These are phyloP conservation scores for Ahaetulla prasina DNA, from an alignment of 2,113 vertebrate genomes.

Conservation along the genomic window DNA sequence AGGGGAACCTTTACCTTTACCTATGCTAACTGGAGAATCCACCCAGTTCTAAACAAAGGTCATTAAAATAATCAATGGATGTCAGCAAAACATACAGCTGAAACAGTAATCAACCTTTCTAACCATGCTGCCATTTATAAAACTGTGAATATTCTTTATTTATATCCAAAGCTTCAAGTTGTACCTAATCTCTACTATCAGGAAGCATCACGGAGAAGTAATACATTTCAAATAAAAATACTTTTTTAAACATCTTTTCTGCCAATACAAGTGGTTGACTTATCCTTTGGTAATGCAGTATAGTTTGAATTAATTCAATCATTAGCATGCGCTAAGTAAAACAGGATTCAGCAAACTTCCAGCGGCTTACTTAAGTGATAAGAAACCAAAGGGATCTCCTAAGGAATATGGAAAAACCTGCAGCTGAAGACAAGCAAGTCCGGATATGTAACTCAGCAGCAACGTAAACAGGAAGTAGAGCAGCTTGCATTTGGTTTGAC, in stretches of 20 bases:
- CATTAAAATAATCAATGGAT: neutral
- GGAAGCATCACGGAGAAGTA: constrained; percentile 28
- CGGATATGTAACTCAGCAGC: constrained; percentile 76
- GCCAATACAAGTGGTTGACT: constrained; percentile 51
- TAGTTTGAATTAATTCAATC: constrained; percentile 55
- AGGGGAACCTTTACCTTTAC: no score
- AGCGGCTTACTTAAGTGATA: constrained; percentile 70
- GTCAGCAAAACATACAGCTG: neutral
- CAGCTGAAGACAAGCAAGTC: constrained; percentile 72
- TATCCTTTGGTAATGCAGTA: constrained; percentile 51
- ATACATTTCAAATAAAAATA: constrained; percentile 41
- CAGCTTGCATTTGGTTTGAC: constrained; percentile 69
- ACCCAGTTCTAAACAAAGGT: neutral
- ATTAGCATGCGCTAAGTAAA: constrained; percentile 66
- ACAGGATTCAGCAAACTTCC: constrained; percentile 79
- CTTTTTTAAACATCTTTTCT: constrained; percentile 23
- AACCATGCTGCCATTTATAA: constrained; percentile 24
- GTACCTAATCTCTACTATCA: constrained; percentile 40
- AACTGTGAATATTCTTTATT: constrained; percentile 16
- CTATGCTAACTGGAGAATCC: neutral
- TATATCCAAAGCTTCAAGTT: constrained; percentile 44
- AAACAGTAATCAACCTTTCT: neutral
- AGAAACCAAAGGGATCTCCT: constrained; percentile 73
- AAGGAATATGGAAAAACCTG: constrained; percentile 71
- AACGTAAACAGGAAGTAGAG: constrained; percentile 86